Conservation (phyloP, 2,113 vertebrate species). For the Dolichallabes microphthalmus region DNA sequence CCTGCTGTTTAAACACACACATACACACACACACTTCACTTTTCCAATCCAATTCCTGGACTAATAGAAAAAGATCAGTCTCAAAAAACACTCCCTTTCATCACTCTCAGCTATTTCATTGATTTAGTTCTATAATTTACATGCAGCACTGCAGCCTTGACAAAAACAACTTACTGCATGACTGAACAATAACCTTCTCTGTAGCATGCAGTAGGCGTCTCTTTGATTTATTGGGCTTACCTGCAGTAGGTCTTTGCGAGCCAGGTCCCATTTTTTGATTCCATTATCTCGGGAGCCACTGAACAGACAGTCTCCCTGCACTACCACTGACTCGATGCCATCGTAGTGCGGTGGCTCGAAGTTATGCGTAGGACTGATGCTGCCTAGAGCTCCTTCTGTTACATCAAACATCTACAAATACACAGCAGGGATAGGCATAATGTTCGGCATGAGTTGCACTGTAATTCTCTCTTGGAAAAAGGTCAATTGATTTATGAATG, state of each 20-base stretch:
- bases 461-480: not conserved
- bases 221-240: slow-evolving; percentile 65
- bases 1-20: slow-evolving; percentile 78
- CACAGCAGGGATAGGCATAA: not conserved
- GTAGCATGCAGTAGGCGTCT: slow-evolving; percentile 79
- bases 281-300: slow-evolving; percentile 97
- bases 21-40: not conserved
- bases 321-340: slow-evolving; percentile 91
- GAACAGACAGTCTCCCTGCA: slow-evolving; percentile 88
- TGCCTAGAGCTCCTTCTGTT: slow-evolving; percentile 87
- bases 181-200: slow-evolving; percentile 29
- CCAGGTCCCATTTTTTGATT: slow-evolving; percentile 97
- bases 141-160: not conserved
- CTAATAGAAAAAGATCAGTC: not conserved
- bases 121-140: slow-evolving; percentile 16
- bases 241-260: slow-evolving; percentile 93
- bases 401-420: slow-evolving; percentile 90
- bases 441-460: not conserved
- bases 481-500: not conserved
- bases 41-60: not conserved
- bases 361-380: slow-evolving; percentile 88
- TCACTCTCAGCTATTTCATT: slow-evolving; percentile 9
- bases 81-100: not conserved
- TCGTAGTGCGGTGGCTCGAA: slow-evolving; percentile 98
- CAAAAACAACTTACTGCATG: slow-evolving; percentile 27